Percentiles rank a stretch among this genome's conserved stretches.
Conservation (phyloP, 1,140 invertebrate genomes). For the Prorops nasuta region DNA sequence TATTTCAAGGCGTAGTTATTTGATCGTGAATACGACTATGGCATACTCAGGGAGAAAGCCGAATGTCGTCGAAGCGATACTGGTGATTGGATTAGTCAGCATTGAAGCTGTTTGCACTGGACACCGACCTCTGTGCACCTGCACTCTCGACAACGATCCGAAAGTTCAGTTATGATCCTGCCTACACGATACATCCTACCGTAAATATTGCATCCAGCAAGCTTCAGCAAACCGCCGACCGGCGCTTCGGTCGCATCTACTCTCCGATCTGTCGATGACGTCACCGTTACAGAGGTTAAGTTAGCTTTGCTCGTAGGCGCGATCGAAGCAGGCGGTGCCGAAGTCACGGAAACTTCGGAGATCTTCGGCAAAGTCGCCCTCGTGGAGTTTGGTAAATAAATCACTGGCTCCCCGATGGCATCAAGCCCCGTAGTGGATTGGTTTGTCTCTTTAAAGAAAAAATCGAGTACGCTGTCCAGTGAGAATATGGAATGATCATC, state of each 20-base stretch:
- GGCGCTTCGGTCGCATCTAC: conserved; percentile 29
- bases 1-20: too few species aligned
- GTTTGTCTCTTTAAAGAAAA: too few species aligned
- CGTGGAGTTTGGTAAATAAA: too few species aligned
- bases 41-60: too few species aligned
- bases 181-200: conserved; percentile 86
- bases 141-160: conserved; percentile 78
- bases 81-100: conserved; percentile 57
- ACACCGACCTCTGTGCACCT: conserved; percentile 85
- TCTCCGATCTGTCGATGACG: conserved; percentile 23
- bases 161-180: conserved; percentile 80
- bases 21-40: too few species aligned
- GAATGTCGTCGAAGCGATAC: too few species aligned
- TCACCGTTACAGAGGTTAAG: conserved; percentile 19
- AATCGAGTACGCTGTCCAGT: conserved; percentile 59
- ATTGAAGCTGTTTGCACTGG: conserved; percentile 73
- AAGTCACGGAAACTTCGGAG: neutral
- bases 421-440: too few species aligned
- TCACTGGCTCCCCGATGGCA: too few species aligned
- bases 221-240: conserved; percentile 65
- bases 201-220: conserved; percentile 90
- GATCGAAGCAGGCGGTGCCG: neutral
- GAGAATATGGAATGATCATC: conserved; percentile 58
- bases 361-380: too few species aligned
- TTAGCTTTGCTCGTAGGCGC: neutral